Percentiles rank a stretch among this genome's conserved stretches.
Conservation (phyloP, 2,888 invertebrate species). For the Andrena bicolor region DNA sequence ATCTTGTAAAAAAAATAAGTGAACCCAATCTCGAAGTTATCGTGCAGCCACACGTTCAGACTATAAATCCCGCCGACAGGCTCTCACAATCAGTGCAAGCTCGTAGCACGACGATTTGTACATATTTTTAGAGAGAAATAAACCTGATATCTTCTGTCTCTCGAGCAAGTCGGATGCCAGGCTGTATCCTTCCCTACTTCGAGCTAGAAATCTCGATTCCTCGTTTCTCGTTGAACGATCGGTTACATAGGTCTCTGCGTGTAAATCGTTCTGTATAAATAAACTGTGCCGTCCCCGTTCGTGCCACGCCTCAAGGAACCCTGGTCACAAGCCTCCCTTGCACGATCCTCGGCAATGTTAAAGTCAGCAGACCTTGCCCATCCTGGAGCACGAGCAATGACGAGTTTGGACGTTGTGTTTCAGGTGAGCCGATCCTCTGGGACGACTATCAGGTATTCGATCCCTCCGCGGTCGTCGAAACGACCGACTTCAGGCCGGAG, state of each 20-base stretch:
- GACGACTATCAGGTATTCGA: slow-evolving; percentile 67
- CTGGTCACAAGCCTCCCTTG: background rate
- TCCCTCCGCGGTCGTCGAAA: background rate
- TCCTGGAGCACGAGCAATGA: slow-evolving; percentile 38
- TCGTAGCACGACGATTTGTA: background rate
- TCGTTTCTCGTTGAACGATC: background rate
- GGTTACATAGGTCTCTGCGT: background rate
- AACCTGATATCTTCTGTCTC: background rate
- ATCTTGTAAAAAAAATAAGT: background rate
- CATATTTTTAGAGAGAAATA: slow-evolving; percentile 1
- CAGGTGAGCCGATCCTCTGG: slow-evolving; percentile 74
- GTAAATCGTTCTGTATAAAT: background rate
- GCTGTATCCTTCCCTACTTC: too few species aligned
- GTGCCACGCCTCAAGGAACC: background rate
- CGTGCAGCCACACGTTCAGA: too few species aligned
- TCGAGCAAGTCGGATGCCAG: background rate
- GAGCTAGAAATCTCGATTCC: background rate
- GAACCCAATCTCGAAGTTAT: too few species aligned
- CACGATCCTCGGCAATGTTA: background rate
- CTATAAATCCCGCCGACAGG: too few species aligned
- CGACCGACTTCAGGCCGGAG: slow-evolving; percentile 17
- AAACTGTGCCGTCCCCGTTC: background rate
- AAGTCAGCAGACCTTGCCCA: background rate
- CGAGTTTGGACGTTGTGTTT: slow-evolving; percentile 70
- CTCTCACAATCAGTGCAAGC: too few species aligned